Evolutionary conservation across 2,113 vertebrate genomes (phyloP).

Genomic region (Perca fluviatilis): DNA sequence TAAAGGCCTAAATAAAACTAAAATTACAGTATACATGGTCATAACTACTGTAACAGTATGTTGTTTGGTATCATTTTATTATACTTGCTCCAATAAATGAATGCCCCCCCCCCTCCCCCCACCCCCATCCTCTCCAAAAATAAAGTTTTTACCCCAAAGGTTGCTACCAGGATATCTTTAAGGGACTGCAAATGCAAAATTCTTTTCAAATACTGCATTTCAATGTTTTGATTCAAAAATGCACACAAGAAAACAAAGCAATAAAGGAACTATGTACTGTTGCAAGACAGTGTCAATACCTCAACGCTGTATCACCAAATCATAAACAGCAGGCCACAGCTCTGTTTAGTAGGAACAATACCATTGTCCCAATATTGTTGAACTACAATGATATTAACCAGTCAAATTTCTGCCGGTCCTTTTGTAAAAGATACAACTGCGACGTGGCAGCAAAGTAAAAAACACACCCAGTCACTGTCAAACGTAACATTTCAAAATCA

Average conservation of each 20-base stretch:
- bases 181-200: too few relatives aligned
- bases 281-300: not conserved
- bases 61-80: constrained; percentile 1
- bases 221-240: not conserved
- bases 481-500: not conserved
- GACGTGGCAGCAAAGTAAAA: not conserved
- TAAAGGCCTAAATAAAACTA: too few relatives aligned
- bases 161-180: not conserved
- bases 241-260: not conserved
- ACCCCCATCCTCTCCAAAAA: not conserved
- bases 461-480: constrained; percentile 7
- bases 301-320: not conserved
- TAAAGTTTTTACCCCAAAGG: not conserved
- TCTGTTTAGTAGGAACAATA: not conserved
- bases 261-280: not conserved
- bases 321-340: not conserved
- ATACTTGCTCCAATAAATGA: not conserved
- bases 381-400: not conserved
- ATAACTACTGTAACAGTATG: not conserved
- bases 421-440: not conserved
- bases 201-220: not conserved
- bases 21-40: not conserved
- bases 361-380: not conserved
- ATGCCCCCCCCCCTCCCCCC: too few relatives aligned
- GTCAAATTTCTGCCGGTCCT: not conserved